These are phyloP conservation scores for Steinernema feltiae DNA, from an alignment of 1,140 invertebrate species.

Conservation along the genomic window DNA sequence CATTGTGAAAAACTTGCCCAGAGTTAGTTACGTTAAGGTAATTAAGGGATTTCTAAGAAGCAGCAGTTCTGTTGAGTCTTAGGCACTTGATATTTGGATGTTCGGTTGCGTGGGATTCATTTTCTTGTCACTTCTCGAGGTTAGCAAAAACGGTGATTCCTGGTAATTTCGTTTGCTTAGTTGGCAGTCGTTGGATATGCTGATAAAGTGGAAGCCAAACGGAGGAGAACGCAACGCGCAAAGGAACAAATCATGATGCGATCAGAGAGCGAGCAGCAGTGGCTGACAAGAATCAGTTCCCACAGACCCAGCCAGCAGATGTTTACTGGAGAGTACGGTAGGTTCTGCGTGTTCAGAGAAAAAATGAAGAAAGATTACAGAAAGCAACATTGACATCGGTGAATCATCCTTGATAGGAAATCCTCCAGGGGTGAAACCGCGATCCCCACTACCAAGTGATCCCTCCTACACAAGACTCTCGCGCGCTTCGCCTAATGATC, in stretches of 20 bases:
- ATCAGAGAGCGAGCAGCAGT: constrained; percentile 50
- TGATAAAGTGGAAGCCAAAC: constrained; percentile 51
- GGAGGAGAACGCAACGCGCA: constrained; percentile 37
- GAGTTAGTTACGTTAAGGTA: constrained; percentile 52
- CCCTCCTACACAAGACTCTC: constrained; percentile 5
- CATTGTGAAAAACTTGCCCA: constrained; percentile 54
- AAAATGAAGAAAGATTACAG: background rate
- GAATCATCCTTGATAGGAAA: background rate
- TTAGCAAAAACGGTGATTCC: constrained; percentile 16
- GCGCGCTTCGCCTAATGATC: background rate
- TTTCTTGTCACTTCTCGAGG: constrained; percentile 53
- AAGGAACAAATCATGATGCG: constrained; percentile 48
- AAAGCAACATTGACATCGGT: background rate
- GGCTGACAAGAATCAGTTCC: constrained; percentile 29
- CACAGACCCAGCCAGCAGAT: background rate
- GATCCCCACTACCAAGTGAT: constrained; percentile 1
- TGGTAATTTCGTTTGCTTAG: constrained; percentile 24
- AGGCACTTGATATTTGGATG: constrained; percentile 56
- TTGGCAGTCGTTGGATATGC: constrained; percentile 55
- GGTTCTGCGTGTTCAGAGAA: background rate
- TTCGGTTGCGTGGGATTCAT: constrained; percentile 57
- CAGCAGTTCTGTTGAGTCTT: constrained; percentile 13
- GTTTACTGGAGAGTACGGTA: background rate
- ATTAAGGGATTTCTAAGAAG: background rate
- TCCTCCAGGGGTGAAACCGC: background rate